phyloP scores from a whole-genome alignment of 2,888 invertebrate species.

The Latheticus oryzae region DNA sequence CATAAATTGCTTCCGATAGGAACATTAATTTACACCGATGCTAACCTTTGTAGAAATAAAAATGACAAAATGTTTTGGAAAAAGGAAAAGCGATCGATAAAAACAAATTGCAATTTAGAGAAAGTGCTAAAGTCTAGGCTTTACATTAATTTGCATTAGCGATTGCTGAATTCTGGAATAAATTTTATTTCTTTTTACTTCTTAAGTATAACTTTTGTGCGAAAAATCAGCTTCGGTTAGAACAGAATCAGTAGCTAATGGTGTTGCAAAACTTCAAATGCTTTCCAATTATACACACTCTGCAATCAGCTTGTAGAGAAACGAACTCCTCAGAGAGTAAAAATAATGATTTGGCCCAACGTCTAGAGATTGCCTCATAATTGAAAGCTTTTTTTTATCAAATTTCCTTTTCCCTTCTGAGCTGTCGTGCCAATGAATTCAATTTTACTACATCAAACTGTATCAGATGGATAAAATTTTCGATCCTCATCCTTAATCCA shows the following conservation, averaged over 20 bases:
- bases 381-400: slow-evolving; percentile 45
- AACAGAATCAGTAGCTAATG: too few relatives aligned
- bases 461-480: background rate
- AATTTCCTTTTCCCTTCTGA: slow-evolving; percentile 27
- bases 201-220: too few relatives aligned
- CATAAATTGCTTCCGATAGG: slow-evolving; percentile 28
- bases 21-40: slow-evolving; percentile 16
- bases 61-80: background rate
- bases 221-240: too few relatives aligned
- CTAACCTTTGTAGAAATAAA: background rate
- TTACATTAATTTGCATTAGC: too few relatives aligned
- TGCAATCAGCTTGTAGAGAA: too few relatives aligned
- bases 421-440: slow-evolving; percentile 12
- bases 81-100: background rate
- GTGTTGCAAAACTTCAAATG: too few relatives aligned
- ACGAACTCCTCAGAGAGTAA: background rate
- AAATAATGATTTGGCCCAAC: slow-evolving; percentile 39
- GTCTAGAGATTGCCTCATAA: slow-evolving; percentile 44
- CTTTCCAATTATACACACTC: too few relatives aligned
- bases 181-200: too few relatives aligned
- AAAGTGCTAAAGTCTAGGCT: too few relatives aligned
- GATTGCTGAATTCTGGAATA: too few relatives aligned
- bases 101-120: background rate
- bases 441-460: slow-evolving; percentile 3
- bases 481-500: too few relatives aligned